These are phyloP conservation scores for Probaryconus sp. DNA, from an alignment of 1,140 invertebrate genomes.

Conservation along the genomic window DNA sequence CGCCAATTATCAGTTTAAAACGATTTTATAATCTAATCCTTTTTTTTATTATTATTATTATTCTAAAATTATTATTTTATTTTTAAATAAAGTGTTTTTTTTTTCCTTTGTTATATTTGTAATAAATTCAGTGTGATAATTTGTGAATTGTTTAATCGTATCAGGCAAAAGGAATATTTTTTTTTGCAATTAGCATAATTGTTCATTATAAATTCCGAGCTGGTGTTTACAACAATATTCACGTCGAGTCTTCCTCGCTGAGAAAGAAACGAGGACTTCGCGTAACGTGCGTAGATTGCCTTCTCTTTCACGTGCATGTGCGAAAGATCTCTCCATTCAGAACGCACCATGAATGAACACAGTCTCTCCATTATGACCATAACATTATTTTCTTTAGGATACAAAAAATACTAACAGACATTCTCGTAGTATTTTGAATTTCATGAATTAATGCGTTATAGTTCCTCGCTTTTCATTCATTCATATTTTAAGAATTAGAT, in stretches of 20 bases:
- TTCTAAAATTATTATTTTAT: slow-evolving; percentile 4
- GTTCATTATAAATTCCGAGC: background rate
- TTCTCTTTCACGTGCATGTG: slow-evolving; percentile 60
- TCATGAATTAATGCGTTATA: slow-evolving; percentile 1
- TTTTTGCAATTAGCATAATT: background rate
- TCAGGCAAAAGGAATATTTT: background rate
- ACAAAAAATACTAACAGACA: slow-evolving; percentile 6
- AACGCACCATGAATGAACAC: slow-evolving; percentile 70
- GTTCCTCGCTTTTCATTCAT: slow-evolving; percentile 1
- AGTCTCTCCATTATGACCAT: slow-evolving; percentile 61
- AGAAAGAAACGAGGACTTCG: slow-evolving; percentile 23
- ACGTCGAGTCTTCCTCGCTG: background rate
- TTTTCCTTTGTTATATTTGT: too few relatives aligned
- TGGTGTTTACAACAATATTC: background rate
- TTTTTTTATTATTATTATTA: too few relatives aligned
- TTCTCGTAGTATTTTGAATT: slow-evolving; percentile 7
- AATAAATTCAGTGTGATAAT: background rate
- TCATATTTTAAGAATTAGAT: too few relatives aligned
- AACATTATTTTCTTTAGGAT: slow-evolving; percentile 58
- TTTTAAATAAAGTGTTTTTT: background rate
- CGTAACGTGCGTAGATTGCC: slow-evolving; percentile 38
- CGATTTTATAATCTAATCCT: too few relatives aligned
- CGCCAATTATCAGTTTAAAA: too few relatives aligned
- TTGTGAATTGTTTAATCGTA: too few relatives aligned
- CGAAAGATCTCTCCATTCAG: slow-evolving; percentile 66